Conservation (phyloP, 2,888 invertebrate species). For the Eupsilia transversa region DNA sequence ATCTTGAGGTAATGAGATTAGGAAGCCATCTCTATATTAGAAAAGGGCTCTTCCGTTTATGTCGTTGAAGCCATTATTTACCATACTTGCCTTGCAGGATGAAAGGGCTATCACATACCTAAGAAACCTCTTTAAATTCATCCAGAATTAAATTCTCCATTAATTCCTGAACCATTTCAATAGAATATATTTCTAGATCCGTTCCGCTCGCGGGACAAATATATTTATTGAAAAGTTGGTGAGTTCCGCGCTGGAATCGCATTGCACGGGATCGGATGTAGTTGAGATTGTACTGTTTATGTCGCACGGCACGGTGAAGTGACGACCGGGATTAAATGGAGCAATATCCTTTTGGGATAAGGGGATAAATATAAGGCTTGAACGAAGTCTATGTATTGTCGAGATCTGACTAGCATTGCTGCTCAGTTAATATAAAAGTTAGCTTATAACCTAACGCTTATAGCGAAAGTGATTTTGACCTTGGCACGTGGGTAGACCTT, state of each 20-base stretch:
- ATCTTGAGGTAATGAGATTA: background rate
- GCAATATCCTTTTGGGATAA: background rate
- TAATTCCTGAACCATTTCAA: conserved; percentile 18
- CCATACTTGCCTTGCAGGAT: background rate
- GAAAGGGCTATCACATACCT: background rate
- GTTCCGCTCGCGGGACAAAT: conserved; percentile 38
- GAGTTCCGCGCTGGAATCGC: conserved; percentile 41
- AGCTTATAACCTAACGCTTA: no score
- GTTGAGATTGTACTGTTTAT: conserved; percentile 37
- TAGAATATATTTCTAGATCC: conserved; percentile 39
- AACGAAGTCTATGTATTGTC: background rate
- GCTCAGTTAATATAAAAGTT: background rate
- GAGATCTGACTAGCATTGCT: background rate
- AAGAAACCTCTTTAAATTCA: background rate
- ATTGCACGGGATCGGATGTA: conserved; percentile 26
- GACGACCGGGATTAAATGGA: conserved; percentile 14
- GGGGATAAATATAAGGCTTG: background rate
- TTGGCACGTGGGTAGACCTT: no score
- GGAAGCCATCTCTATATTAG: background rate
- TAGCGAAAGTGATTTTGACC: no score
- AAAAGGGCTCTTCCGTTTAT: background rate
- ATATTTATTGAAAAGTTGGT: conserved; percentile 58
- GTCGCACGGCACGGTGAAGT: conserved; percentile 22
- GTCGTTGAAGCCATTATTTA: background rate
- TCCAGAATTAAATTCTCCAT: background rate